These are phyloP conservation scores for Sus scrofa DNA, from an alignment of 2,113 vertebrate species.

Conservation along the genomic window DNA sequence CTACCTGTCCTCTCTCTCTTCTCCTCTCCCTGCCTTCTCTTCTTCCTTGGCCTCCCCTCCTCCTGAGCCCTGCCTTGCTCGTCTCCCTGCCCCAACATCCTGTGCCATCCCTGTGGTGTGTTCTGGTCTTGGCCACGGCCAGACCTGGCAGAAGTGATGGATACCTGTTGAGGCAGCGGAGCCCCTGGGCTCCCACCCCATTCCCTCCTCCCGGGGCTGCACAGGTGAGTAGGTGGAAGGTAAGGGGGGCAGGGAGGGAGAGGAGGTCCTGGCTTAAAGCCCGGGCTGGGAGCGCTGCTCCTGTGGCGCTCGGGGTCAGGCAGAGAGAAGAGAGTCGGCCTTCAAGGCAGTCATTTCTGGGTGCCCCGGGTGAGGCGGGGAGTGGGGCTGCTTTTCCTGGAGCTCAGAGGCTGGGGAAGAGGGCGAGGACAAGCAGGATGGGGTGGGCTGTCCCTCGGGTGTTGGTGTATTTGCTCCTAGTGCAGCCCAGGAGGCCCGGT, in stretches of 20 bases:
- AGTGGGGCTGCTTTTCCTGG: slow-evolving; percentile 7
- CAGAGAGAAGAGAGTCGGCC: slow-evolving; percentile 28
- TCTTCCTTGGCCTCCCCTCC: background rate
- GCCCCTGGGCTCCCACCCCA: slow-evolving; percentile 83
- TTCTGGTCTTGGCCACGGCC: slow-evolving; percentile 83
- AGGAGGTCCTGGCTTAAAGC: slow-evolving; percentile 77
- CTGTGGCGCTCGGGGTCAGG: background rate
- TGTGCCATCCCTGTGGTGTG: slow-evolving; percentile 80
- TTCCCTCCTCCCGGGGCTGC: slow-evolving; percentile 79
- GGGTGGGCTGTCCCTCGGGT: slow-evolving; percentile 47
- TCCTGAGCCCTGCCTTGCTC: slow-evolving; percentile 49
- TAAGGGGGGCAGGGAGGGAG: slow-evolving; percentile 80
- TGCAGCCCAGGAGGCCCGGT: slow-evolving; percentile 73
- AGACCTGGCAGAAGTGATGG: slow-evolving; percentile 82
- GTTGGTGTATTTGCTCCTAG: slow-evolving; percentile 75
- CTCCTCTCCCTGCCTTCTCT: background rate
- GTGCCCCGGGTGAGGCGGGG: slow-evolving; percentile 64
- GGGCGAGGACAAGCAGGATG: background rate
- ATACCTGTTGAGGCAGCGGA: slow-evolving; percentile 83
- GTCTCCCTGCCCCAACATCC: slow-evolving; percentile 75
- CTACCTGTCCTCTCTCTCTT: background rate
- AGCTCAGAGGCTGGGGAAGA: slow-evolving; percentile 53
- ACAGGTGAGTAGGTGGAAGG: slow-evolving; percentile 86
- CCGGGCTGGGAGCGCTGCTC: slow-evolving; percentile 49
- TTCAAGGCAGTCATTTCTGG: slow-evolving; percentile 63